These are phyloP conservation scores for Hydrochoerus hydrochaeris DNA, from an alignment of 2,113 vertebrate genomes.

Conservation along the genomic window DNA sequence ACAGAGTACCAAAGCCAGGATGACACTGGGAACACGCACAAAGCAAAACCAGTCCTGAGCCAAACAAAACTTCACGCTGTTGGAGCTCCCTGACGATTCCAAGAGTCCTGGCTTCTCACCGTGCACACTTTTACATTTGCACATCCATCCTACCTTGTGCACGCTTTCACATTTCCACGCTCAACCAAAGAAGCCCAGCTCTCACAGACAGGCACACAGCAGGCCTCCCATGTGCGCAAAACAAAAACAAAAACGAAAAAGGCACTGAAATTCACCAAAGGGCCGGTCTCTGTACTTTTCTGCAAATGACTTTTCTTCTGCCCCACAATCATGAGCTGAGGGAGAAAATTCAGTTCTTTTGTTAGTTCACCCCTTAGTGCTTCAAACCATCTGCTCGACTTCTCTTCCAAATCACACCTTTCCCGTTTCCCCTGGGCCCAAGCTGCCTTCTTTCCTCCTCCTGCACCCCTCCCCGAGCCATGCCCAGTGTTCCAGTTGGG, in stretches of 20 bases:
- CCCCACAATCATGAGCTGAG: background rate
- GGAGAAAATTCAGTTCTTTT: constrained; percentile 62
- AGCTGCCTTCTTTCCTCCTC: background rate
- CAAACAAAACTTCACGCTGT: accelerated
- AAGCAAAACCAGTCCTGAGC: accelerated
- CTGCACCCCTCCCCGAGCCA: accelerated
- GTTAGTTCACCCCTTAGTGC: accelerated
- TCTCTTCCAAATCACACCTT: background rate
- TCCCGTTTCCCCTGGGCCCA: background rate
- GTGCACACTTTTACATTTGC: accelerated
- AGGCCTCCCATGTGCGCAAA: accelerated
- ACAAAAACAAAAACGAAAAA: too few relatives aligned
- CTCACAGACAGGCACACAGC: accelerated
- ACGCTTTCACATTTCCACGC: accelerated
- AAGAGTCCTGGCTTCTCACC: accelerated
- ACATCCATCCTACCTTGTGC: too few relatives aligned
- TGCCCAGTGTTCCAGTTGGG: background rate
- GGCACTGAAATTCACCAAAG: background rate
- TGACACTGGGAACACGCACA: accelerated
- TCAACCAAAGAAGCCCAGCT: too few relatives aligned
- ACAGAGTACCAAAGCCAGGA: background rate
- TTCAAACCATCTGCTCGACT: accelerated
- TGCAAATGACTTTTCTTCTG: background rate
- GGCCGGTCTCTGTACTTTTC: accelerated
- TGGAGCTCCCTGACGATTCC: accelerated